Conservation (phyloP, 2,888 invertebrate species). For the Tetramorium bicarinatum region DNA sequence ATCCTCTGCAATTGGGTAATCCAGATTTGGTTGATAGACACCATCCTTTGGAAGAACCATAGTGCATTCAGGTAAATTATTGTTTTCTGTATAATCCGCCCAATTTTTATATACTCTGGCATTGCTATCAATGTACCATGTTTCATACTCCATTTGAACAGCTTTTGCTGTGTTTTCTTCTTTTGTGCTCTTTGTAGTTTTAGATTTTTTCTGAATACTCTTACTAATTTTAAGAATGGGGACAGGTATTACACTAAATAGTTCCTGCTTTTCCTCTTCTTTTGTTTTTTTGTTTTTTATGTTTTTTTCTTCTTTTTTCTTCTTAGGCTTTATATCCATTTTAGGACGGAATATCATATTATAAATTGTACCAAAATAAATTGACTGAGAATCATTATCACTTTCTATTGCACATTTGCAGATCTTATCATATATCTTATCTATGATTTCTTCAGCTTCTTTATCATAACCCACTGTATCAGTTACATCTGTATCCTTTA, state of each 20-base stretch:
- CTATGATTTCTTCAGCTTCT: neutral
- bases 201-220: neutral
- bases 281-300: neutral
- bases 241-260: neutral
- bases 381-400: neutral
- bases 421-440: conserved; percentile 37
- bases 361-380: conserved; percentile 65
- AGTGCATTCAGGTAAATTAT: conserved; percentile 74
- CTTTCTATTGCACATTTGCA: neutral
- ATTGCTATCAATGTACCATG: conserved; percentile 75
- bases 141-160: conserved; percentile 17
- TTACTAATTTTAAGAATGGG: neutral
- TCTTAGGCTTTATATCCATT: neutral
- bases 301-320: neutral
- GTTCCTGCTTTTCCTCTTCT: neutral
- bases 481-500: conserved; percentile 1
- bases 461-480: conserved; percentile 37
- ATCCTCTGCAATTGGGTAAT: conserved; percentile 61
- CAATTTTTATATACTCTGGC: conserved; percentile 80
- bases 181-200: conserved; percentile 15
- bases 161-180: neutral
- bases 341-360: conserved; percentile 60
- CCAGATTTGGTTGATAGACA: conserved; percentile 77
- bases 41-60: conserved; percentile 83
- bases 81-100: conserved; percentile 74